Evolutionary conservation across 92 coral and sea anemone genomes (phyloP), one percentile per base, ranked within the genome.

Genomic region (Epizoanthus scotinus): DNA sequence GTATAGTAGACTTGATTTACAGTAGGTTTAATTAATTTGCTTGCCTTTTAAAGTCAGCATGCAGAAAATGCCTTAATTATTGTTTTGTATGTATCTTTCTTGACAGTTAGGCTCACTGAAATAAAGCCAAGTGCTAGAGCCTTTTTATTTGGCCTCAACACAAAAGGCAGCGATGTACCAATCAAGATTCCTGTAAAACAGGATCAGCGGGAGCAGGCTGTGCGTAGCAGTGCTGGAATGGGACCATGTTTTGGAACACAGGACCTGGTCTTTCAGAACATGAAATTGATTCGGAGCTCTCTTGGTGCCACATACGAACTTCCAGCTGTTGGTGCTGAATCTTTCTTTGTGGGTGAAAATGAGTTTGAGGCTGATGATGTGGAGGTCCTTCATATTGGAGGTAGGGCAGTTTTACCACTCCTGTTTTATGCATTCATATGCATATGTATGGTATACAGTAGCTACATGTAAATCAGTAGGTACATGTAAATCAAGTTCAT

Each of bases 181-280:
- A 60, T 28, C 26, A 66, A 36, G 22, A 75, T 83, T 29, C 52
- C 38, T 1, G 14, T 87, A 19, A 82, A 83, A 8, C 67, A 38
- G 25, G 49, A 60, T 2, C 42, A 27, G 1, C 84, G 83, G 20
- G 63, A 40, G 19, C 18, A 60, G 21, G 90, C 90, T 60, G 67
- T 87, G 10, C 31, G 47, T 13, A 83, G 64, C 60, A n/a, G 44
- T 52, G 36, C 15, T 6, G 50, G 70, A 54, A 7, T 50, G 26
- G 90, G 87, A 2, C 90, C 90, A 12, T 15, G 24, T 15, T 87
- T 82, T 52, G 90, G 90, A 27, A 70, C 61, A 24, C 58, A 8
- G 50, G 77, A 70, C 38, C 28, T 70, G 59, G 58, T 70, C 1
- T 27, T 70, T 49, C 77, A 42, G 2, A 70, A 70, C 59, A 70